Percentiles rank a stretch among this genome's conserved stretches.
Conservation (phyloP, 2,113 vertebrate genomes). For the Ranitomeya variabilis region DNA sequence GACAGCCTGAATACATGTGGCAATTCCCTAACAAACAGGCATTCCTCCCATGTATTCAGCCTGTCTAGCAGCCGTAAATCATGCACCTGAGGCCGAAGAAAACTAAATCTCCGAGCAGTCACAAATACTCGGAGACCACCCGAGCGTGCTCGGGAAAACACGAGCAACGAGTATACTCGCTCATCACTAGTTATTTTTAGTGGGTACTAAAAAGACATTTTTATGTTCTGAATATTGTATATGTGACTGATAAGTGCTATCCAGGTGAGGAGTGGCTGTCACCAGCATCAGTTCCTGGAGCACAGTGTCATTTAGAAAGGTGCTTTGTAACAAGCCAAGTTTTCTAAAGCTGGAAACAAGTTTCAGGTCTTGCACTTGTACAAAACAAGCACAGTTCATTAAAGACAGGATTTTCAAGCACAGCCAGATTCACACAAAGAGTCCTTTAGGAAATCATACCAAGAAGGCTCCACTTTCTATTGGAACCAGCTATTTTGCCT, state of each 20-base stretch:
- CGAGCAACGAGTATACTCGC: too few relatives aligned
- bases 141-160: too few relatives aligned
- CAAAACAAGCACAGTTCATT: slow-evolving; percentile 27
- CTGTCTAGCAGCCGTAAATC: too few relatives aligned
- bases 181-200: not conserved
- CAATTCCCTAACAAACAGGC: too few relatives aligned
- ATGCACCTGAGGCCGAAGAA: too few relatives aligned
- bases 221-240: not conserved
- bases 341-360: not conserved
- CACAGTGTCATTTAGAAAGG: not conserved
- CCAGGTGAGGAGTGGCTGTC: not conserved
- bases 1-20: too few relatives aligned
- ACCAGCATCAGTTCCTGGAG: not conserved
- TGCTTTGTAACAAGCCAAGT: slow-evolving; percentile 2
- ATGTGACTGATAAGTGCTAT: not conserved
- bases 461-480: slow-evolving; percentile 8
- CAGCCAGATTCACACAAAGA: slow-evolving; percentile 19
- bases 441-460: slow-evolving; percentile 1
- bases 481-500: slow-evolving; percentile 7
- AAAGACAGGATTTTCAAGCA: slow-evolving; percentile 28
- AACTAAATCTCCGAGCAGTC: too few relatives aligned
- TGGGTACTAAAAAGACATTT: not conserved
- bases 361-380: slow-evolving; percentile 1
- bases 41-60: too few relatives aligned
- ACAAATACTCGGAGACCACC: too few relatives aligned